A percentile compares a stretch with the other conserved stretches of the same genome.
phyloP scores from a whole-genome alignment of 2,113 vertebrate genomes.

The Seriola dumerili region DNA sequence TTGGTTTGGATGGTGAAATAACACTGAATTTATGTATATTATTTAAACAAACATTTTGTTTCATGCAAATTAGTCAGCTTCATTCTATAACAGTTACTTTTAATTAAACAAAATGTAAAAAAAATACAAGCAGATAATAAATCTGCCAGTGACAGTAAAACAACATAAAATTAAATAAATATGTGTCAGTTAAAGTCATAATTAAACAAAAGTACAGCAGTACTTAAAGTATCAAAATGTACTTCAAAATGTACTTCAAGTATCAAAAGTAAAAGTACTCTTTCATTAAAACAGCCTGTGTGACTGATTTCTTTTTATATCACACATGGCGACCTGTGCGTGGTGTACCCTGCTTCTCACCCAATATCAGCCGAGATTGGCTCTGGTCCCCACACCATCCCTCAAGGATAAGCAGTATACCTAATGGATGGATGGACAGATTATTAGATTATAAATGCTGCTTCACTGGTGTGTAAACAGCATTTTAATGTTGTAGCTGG shows the following conservation, averaged over 20 bases:
- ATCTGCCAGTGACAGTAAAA: not conserved
- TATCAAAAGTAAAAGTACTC: not conserved
- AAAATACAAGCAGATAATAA: not conserved
- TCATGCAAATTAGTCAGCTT: not conserved
- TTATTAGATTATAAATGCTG: not conserved
- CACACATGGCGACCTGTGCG: not conserved
- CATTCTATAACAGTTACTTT: not conserved
- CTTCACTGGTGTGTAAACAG: not conserved
- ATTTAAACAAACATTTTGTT: not conserved
- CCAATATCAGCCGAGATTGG: not conserved
- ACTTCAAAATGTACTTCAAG: not conserved
- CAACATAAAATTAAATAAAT: not conserved
- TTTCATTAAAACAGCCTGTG: not conserved
- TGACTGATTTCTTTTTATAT: not conserved
- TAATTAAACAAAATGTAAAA: not conserved
- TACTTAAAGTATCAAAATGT: not conserved
- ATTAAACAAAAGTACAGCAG: not conserved
- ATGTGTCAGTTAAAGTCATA: no score
- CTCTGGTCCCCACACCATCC: not conserved
- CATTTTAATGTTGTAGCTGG: not conserved
- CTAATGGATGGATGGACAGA: not conserved
- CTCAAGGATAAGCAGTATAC: not conserved
- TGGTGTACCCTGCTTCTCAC: not conserved
- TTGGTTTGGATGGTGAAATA: not conserved
- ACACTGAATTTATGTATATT: not conserved